Percentiles rank a stretch among this genome's conserved stretches.
Evolutionary conservation across 2,113 vertebrate genomes (phyloP).

Genomic region (Chloebia gouldiae): DNA sequence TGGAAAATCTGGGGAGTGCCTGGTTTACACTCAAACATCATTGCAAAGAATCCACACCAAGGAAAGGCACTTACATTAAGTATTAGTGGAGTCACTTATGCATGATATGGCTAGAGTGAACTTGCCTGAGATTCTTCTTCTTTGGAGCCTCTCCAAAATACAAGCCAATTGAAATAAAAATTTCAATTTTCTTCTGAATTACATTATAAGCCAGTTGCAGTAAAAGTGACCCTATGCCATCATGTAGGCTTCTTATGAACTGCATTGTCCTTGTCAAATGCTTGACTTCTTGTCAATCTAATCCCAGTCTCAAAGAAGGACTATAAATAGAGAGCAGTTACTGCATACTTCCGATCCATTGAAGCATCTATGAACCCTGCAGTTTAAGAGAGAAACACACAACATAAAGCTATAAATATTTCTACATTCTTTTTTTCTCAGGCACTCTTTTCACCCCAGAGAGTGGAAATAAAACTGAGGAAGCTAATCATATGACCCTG

Average conservation of each 20-base stretch:
- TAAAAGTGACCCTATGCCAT: neutral
- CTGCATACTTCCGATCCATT: neutral
- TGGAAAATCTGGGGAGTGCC: neutral
- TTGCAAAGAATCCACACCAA: neutral
- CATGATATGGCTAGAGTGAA: neutral
- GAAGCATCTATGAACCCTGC: neutral
- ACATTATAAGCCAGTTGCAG: neutral
- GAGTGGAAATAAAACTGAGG: neutral
- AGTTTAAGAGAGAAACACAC: neutral
- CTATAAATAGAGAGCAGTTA: neutral
- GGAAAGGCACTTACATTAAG: neutral
- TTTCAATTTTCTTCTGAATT: neutral
- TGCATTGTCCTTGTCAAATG: neutral
- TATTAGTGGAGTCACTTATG: neutral
- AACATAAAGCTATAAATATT: neutral
- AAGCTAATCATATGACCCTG: neutral
- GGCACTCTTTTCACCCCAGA: neutral
- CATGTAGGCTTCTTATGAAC: neutral
- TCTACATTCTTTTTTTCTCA: conserved; percentile 11
- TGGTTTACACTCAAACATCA: neutral
- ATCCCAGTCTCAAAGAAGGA: neutral
- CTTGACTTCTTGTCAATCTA: neutral
- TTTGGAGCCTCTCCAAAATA: neutral
- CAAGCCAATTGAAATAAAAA: neutral
- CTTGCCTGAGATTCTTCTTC: neutral